A percentile compares a stretch with the other conserved stretches of the same genome.
phyloP scores from a whole-genome alignment of 2,888 invertebrate genomes.

The Physocephala rufipes region DNA sequence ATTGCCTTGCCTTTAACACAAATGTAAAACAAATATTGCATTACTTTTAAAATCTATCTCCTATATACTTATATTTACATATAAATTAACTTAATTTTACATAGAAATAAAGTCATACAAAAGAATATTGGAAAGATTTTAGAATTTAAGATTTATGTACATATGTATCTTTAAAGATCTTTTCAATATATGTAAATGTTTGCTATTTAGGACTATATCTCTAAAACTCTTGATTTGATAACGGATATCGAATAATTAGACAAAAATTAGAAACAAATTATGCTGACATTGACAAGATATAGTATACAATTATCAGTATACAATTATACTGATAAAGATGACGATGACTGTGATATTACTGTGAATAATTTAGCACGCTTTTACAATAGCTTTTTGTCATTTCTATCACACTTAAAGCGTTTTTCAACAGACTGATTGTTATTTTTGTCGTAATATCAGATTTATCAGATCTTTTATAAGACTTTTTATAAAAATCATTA shows the following conservation, averaged over 20 bases:
- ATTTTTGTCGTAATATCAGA: slow-evolving; percentile 41
- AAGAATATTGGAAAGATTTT: too few species aligned
- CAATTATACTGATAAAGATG: neutral
- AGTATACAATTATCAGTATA: neutral
- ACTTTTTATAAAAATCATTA: slow-evolving; percentile 88
- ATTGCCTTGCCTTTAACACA: too few species aligned
- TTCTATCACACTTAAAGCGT: slow-evolving; percentile 25
- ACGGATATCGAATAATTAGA: neutral
- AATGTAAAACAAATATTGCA: too few species aligned
- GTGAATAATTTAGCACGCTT: slow-evolving; percentile 43
- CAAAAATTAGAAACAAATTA: slow-evolving; percentile 1
- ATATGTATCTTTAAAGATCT: neutral
- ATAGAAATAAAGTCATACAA: too few species aligned
- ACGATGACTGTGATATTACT: neutral
- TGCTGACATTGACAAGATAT: neutral
- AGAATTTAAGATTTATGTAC: neutral
- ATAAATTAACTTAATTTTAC: too few species aligned
- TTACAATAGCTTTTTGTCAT: slow-evolving; percentile 23
- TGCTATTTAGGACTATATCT: too few species aligned
- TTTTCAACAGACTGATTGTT: slow-evolving; percentile 43
- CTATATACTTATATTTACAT: too few species aligned
- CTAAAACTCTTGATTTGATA: slow-evolving; percentile 50
- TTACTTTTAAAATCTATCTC: too few species aligned
- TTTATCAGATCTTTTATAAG: slow-evolving; percentile 69
- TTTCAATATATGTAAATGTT: too few species aligned